Evolutionary conservation across 2,113 vertebrate species (phyloP).

Genomic region (Gadus chalcogrammus): DNA sequence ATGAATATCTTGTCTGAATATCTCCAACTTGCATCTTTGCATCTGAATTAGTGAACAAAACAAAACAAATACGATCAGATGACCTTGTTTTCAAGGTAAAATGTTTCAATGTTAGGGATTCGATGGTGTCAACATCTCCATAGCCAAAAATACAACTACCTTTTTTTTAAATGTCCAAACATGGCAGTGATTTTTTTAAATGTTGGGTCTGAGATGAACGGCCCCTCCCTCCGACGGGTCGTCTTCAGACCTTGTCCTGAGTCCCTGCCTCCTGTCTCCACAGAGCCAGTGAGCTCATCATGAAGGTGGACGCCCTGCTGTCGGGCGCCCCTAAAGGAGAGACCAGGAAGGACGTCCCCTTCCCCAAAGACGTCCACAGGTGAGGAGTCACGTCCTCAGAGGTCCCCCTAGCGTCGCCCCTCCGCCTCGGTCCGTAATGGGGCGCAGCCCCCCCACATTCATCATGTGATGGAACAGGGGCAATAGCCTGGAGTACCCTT

Average conservation of each 20-base stretch:
- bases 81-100: too few relatives aligned
- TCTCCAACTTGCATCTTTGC: too few relatives aligned
- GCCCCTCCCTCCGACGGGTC: neutral
- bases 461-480: neutral
- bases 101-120: too few relatives aligned
- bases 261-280: constrained; percentile 11
- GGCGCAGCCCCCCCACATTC: neutral
- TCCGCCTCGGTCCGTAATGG: neutral
- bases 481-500: neutral
- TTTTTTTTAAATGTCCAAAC: too few relatives aligned
- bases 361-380: constrained; percentile 85
- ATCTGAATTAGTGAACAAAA: too few relatives aligned
- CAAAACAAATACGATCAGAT: too few relatives aligned
- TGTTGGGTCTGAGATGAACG: too few relatives aligned
- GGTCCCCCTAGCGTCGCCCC: neutral
- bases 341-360: constrained; percentile 73
- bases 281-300: constrained; percentile 87
- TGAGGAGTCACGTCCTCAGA: constrained; percentile 47
- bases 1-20: too few relatives aligned
- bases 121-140: too few relatives aligned
- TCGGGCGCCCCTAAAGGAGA: constrained; percentile 79
- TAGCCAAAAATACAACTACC: too few relatives aligned
- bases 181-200: too few relatives aligned
- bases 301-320: constrained; percentile 89
- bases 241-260: constrained; percentile 9